These are phyloP conservation scores for Glyptemys insculpta DNA, from an alignment of 2,797 vertebrate genomes.

Conservation along the genomic window DNA sequence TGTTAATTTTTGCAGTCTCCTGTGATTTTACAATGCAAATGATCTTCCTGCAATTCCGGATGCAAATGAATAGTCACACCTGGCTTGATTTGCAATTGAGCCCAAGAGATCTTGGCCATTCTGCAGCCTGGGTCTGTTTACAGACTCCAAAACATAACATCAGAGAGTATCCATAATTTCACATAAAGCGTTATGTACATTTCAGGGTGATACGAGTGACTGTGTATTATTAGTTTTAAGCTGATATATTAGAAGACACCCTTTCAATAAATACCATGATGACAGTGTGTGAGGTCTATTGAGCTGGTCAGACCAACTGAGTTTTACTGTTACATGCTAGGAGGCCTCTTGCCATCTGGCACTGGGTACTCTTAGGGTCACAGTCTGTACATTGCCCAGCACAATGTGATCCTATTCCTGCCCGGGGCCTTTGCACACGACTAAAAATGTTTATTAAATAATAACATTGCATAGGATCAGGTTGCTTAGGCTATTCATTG, in stretches of 20 bases:
- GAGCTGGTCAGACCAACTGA: not conserved
- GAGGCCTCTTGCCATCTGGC: not conserved
- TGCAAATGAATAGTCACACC: not conserved
- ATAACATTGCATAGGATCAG: slow-evolving; percentile 22
- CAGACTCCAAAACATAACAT: no score
- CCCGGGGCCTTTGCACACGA: slow-evolving; percentile 12
- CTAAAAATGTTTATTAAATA: slow-evolving; percentile 33
- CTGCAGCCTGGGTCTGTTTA: no score
- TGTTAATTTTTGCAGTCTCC: not conserved
- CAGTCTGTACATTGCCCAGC: not conserved
- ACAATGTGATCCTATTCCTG: not conserved
- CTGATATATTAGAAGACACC: not conserved
- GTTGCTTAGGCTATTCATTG: slow-evolving; percentile 40
- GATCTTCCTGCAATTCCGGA: not conserved
- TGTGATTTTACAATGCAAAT: not conserved
- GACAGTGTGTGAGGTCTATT: not conserved
- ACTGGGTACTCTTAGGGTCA: not conserved
- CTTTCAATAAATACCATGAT: not conserved
- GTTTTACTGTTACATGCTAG: not conserved
- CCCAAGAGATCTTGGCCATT: not conserved
- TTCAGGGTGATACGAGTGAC: not conserved
- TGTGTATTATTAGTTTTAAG: not conserved
- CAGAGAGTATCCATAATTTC: not conserved
- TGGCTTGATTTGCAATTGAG: not conserved
- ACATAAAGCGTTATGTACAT: not conserved